These are phyloP conservation scores for Gambelia wislizenii DNA, from an alignment of 2,797 vertebrate species.

Conservation along the genomic window DNA sequence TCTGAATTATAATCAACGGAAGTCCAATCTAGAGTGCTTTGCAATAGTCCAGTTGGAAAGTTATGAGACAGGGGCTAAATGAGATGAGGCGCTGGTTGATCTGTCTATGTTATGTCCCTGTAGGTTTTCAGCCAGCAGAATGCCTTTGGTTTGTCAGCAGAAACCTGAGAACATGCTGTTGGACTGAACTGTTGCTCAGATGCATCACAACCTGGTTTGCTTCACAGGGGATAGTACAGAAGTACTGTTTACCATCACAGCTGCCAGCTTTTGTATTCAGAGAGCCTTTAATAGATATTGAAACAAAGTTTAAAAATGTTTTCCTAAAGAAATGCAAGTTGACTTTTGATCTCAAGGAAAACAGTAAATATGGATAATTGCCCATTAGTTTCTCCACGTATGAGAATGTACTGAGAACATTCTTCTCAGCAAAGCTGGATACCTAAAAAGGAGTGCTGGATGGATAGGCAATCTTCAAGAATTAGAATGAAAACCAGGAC, in stretches of 20 bases:
- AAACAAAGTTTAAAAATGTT: neutral
- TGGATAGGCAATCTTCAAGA: neutral
- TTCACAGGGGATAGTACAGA: neutral
- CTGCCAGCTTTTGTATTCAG: neutral
- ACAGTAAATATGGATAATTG: neutral
- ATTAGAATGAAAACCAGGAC: neutral
- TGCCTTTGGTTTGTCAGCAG: neutral
- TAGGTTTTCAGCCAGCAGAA: neutral
- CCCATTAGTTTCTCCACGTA: neutral
- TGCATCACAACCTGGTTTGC: neutral
- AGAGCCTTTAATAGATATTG: neutral
- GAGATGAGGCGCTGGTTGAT: neutral
- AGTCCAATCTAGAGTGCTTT: too few relatives aligned
- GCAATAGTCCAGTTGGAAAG: too few relatives aligned
- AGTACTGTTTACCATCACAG: neutral
- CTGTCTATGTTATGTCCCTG: neutral
- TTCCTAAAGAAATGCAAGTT: neutral
- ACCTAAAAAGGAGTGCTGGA: slow-evolving; percentile 10
- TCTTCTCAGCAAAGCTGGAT: neutral
- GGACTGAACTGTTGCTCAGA: neutral
- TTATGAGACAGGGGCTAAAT: neutral
- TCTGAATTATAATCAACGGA: too few relatives aligned
- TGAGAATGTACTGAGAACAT: neutral
- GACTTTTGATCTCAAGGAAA: neutral
- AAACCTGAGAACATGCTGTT: neutral